Percentiles rank a stretch among this genome's conserved stretches.
phyloP scores from a whole-genome alignment of 2,797 vertebrate species.

The Alauda arvensis region DNA sequence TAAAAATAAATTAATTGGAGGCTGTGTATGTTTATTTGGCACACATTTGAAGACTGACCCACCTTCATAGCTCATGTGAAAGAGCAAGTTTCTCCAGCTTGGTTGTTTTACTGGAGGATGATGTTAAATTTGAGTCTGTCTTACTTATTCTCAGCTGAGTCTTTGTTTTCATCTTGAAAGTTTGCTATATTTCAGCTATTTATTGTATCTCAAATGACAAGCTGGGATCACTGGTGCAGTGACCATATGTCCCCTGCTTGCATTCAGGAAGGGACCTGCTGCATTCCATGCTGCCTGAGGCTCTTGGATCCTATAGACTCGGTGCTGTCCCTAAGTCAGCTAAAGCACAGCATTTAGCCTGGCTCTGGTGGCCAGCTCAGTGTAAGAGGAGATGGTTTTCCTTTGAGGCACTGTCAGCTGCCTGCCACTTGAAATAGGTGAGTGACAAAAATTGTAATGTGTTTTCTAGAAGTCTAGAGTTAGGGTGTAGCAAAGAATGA shows the following conservation, averaged over 20 bases:
- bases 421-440: background rate
- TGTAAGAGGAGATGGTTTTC: background rate
- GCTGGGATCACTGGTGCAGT: background rate
- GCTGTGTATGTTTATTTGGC: background rate
- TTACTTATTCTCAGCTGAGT: background rate
- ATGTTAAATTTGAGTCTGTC: background rate
- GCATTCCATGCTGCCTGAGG: background rate
- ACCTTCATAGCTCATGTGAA: background rate
- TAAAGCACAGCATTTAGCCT: background rate
- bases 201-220: background rate
- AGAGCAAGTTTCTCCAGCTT: background rate
- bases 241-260: background rate
- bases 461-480: background rate
- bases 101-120: background rate
- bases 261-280: background rate
- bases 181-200: background rate
- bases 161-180: background rate
- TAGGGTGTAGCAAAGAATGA: background rate
- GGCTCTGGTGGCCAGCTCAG: background rate
- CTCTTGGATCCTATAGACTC: background rate
- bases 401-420: background rate
- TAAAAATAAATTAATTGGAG: conserved; percentile 15
- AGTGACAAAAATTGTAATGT: background rate
- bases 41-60: background rate
- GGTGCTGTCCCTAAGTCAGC: background rate